phyloP scores from a whole-genome alignment of 2,888 invertebrate species.

The Anarsia innoxiella region DNA sequence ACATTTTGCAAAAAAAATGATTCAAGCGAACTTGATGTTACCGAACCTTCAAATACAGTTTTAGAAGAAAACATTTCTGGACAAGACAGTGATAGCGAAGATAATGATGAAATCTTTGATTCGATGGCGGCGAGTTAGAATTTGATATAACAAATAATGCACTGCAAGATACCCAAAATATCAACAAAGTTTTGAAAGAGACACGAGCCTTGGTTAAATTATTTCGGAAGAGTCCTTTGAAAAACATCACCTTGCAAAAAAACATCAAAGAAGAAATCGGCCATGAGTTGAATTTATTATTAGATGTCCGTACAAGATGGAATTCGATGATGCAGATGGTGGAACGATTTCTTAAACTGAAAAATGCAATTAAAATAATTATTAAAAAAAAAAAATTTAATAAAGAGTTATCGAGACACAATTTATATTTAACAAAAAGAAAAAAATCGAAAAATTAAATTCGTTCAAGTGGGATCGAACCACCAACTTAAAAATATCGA shows the following conservation, averaged over 20 bases:
- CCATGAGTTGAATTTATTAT: conserved; percentile 10
- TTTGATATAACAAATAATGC: neutral
- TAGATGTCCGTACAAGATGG: conserved; percentile 14
- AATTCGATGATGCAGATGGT: conserved; percentile 10
- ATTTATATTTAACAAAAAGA: no score
- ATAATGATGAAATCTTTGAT: neutral
- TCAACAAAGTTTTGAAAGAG: conserved; percentile 5
- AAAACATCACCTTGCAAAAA: conserved; percentile 13
- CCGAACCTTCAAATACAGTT: neutral
- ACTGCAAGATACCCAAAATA: conserved; percentile 2
- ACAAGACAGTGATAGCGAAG: conserved; percentile 7
- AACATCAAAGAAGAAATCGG: conserved; percentile 12
- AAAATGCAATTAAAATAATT: conserved; percentile 13
- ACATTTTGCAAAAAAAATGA: conserved; percentile 13
- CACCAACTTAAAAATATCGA: no score
- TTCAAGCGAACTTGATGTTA: conserved; percentile 8
- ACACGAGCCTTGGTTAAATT: conserved; percentile 7
- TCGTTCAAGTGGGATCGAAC: no score
- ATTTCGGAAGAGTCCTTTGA: conserved; percentile 13
- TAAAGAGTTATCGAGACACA: no score
- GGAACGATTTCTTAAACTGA: conserved; percentile 12
- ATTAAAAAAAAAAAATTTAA: no score
- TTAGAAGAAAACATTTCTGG: neutral
- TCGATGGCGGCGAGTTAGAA: neutral
- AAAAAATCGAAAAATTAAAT: no score